Evolutionary conservation across 2,888 invertebrate species (phyloP).

Genomic region (Antheraea assamensis): DNA sequence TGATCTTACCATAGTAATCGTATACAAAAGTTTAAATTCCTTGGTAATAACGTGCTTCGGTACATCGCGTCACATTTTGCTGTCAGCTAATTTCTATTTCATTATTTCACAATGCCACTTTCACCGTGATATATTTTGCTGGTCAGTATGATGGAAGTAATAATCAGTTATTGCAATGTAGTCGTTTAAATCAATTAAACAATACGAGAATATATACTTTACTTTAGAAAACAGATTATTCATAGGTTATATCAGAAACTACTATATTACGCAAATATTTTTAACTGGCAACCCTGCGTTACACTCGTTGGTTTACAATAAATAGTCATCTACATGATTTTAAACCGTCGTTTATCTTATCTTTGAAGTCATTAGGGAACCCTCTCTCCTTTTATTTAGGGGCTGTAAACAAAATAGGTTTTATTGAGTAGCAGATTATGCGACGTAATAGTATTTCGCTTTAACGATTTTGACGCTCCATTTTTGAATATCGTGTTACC

Average conservation of each 20-base stretch:
- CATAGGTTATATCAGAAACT: neutral
- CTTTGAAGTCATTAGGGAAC: constrained; percentile 61
- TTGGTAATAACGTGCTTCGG: neutral
- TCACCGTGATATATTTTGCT: neutral
- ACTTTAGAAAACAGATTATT: neutral
- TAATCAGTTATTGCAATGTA: neutral
- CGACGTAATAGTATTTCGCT: constrained; percentile 19
- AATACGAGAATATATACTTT: too few species aligned
- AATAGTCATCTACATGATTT: constrained; percentile 63
- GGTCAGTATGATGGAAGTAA: neutral
- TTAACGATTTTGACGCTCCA: constrained; percentile 19
- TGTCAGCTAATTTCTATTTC: too few species aligned
- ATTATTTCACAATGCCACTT: neutral
- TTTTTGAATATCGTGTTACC: constrained; percentile 18
- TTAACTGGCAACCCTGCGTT: constrained; percentile 19
- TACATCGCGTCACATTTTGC: neutral
- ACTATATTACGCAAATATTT: neutral
- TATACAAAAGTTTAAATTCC: neutral
- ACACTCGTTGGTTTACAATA: constrained; percentile 41
- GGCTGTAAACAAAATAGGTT: constrained; percentile 36
- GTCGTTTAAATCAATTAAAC: too few species aligned
- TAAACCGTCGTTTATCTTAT: constrained; percentile 71
- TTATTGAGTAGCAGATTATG: constrained; percentile 38
- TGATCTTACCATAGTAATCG: too few species aligned
- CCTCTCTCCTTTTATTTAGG: constrained; percentile 27